These are phyloP conservation scores for Phoenicopterus ruber DNA, from an alignment of 2,113 vertebrate species.

Conservation along the genomic window DNA sequence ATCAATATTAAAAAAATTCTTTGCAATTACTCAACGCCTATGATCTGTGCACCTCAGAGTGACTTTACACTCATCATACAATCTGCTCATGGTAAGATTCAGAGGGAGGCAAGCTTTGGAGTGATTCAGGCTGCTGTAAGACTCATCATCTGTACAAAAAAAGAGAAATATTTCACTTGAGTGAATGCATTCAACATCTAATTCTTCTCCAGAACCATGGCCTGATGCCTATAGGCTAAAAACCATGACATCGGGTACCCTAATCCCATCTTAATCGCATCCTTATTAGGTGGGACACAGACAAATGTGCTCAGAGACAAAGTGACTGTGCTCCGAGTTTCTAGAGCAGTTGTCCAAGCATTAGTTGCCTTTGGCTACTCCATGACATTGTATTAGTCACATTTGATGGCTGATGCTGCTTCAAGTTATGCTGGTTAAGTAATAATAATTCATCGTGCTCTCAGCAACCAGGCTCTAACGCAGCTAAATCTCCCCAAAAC, in stretches of 20 bases:
- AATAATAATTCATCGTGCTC: constrained; percentile 9
- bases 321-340: background rate
- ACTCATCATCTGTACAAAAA: background rate
- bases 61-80: background rate
- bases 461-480: background rate
- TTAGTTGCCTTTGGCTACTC: background rate
- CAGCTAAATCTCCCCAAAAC: constrained; percentile 27
- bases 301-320: background rate
- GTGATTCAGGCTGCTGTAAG: background rate
- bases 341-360: background rate
- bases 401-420: background rate
- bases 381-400: background rate
- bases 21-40: background rate
- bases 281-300: background rate
- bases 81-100: background rate
- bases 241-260: background rate
- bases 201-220: background rate
- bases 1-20: background rate
- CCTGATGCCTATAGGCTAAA: background rate
- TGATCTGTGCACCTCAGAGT: background rate
- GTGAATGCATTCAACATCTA: background rate
- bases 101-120: background rate
- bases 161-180: background rate
- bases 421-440: background rate
- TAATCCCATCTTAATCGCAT: fast-evolving